Conservation (phyloP, 1,140 invertebrate genomes). For the Panagrolaimus sp. region DNA sequence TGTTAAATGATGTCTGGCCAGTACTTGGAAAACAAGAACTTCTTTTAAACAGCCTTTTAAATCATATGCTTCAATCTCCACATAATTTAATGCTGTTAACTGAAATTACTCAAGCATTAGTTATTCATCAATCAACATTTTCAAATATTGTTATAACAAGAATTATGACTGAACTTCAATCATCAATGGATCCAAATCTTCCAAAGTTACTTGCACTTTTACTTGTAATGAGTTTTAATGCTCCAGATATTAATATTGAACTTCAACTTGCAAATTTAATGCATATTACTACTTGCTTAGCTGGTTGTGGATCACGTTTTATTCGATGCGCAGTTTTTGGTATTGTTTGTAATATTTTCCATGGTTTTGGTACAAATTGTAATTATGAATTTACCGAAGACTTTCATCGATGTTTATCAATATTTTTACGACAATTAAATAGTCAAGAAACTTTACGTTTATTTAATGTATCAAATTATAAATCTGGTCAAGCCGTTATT, state of each 20-base stretch:
- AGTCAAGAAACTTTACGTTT: slow-evolving; percentile 25
- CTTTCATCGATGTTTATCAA: slow-evolving; percentile 21
- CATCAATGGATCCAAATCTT: slow-evolving; percentile 12
- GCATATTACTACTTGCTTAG: slow-evolving; percentile 27
- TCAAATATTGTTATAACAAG: slow-evolving; percentile 12
- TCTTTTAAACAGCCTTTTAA: slow-evolving; percentile 10
- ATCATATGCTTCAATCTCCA: slow-evolving; percentile 20
- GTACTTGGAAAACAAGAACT: slow-evolving; percentile 15
- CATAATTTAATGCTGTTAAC: slow-evolving; percentile 10
- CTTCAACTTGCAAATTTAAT: slow-evolving; percentile 25
- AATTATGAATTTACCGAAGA: slow-evolving; percentile 18
- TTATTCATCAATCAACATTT: slow-evolving; percentile 8
- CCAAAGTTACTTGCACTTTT: slow-evolving; percentile 26
- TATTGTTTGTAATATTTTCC: slow-evolving; percentile 28
- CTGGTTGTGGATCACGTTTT: slow-evolving; percentile 21
- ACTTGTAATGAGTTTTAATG: slow-evolving; percentile 23
- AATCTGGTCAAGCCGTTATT: slow-evolving; percentile 23
- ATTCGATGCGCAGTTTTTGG: slow-evolving; percentile 18
- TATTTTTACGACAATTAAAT: slow-evolving; percentile 27
- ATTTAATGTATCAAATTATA: slow-evolving; percentile 18
- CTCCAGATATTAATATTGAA: slow-evolving; percentile 15
- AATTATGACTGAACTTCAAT: slow-evolving; percentile 13
- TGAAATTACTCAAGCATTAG: slow-evolving; percentile 20
- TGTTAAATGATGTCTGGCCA: slow-evolving; percentile 21
- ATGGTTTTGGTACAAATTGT: slow-evolving; percentile 23